A percentile compares a stretch with the other conserved stretches of the same genome.
Conservation (phyloP, 2,888 invertebrate genomes). For the Lasioglossum lativentre region DNA sequence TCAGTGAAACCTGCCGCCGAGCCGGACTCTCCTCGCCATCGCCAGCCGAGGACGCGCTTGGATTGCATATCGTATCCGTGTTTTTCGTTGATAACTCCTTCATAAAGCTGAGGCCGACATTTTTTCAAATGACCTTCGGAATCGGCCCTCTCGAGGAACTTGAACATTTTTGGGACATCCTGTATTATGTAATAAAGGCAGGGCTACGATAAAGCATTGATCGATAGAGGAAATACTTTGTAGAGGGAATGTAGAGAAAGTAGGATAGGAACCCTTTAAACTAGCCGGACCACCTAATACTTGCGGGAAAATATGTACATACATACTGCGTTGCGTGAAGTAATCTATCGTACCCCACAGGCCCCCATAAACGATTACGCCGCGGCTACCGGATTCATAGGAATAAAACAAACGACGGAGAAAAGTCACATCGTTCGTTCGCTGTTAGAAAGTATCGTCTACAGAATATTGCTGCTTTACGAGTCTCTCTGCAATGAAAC, state of each 20-base stretch:
- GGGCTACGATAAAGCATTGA: neutral
- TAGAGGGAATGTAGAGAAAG: neutral
- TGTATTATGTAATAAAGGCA: neutral
- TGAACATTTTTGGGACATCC: no score
- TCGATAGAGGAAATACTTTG: neutral
- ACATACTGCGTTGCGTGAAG: neutral
- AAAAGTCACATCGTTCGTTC: constrained; percentile 93
- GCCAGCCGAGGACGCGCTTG: no score
- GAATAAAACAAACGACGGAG: constrained; percentile 90
- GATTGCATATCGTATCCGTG: no score
- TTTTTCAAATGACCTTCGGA: no score
- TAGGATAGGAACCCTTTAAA: neutral
- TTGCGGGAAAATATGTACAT: neutral
- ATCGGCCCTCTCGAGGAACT: no score
- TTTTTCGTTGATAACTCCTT: no score
- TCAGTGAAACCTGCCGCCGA: no score
- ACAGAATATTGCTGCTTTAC: constrained; percentile 92
- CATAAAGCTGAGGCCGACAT: no score
- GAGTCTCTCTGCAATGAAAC: constrained; percentile 90
- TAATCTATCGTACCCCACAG: constrained; percentile 84
- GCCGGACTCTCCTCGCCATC: no score
- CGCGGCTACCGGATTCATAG: constrained; percentile 94
- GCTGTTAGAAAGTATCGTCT: constrained; percentile 94
- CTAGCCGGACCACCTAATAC: neutral
- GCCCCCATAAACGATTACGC: constrained; percentile 95